These are phyloP conservation scores for Caloenas nicobarica DNA, from an alignment of 2,113 vertebrate genomes.

Conservation along the genomic window DNA sequence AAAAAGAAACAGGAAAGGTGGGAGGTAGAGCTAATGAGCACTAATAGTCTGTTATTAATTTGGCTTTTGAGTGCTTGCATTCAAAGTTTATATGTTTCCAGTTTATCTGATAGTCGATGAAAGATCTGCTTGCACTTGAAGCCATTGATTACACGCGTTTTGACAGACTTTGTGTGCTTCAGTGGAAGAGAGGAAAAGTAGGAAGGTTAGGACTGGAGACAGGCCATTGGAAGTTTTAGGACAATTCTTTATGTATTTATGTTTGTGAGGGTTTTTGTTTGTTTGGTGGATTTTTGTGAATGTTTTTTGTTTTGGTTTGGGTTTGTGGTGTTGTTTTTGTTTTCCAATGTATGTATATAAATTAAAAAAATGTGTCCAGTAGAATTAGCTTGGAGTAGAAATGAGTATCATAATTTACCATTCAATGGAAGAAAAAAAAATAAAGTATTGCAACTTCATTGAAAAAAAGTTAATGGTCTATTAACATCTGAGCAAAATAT, in stretches of 20 bases:
- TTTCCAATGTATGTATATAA: neutral
- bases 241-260: neutral
- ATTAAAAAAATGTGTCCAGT: neutral
- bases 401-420: neutral
- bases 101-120: neutral
- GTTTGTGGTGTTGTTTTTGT: neutral
- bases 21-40: constrained; percentile 7
- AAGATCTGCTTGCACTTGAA: neutral
- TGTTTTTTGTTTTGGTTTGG: no score
- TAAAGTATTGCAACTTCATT: neutral
- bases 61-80: neutral
- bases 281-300: no score
- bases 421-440: neutral
- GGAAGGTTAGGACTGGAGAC: neutral
- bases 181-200: neutral
- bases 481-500: neutral
- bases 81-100: neutral
- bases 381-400: neutral
- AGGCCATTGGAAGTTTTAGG: neutral
- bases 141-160: neutral
- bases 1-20: neutral
- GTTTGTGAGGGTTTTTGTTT: neutral
- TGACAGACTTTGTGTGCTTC: neutral
- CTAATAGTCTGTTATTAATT: neutral
- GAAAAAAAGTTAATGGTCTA: neutral